Conservation (phyloP, 2,113 vertebrate genomes). For the Pteronura brasiliensis region DNA sequence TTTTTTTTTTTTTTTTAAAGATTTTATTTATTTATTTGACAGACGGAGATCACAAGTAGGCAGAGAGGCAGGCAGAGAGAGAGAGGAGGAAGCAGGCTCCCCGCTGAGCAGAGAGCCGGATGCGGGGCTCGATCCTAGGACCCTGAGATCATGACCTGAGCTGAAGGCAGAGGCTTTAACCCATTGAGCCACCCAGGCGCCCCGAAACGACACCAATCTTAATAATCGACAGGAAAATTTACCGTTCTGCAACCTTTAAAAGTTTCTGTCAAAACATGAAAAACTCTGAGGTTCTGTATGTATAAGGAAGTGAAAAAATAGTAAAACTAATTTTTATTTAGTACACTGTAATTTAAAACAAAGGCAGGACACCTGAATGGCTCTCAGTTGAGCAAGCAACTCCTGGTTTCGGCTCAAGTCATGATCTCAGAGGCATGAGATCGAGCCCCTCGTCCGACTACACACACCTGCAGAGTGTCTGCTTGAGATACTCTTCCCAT, state of each 20-base stretch:
- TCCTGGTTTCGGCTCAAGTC: neutral
- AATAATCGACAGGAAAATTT: neutral
- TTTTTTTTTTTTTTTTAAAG: too few species aligned
- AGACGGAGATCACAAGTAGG: too few species aligned
- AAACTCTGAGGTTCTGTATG: neutral
- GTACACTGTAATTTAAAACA: neutral
- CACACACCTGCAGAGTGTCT: neutral
- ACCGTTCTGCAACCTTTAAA: neutral
- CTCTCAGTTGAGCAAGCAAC: neutral
- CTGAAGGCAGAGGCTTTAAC: too few species aligned
- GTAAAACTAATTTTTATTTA: neutral
- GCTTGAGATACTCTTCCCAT: neutral
- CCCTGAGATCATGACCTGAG: too few species aligned
- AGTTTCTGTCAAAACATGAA: neutral
- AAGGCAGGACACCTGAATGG: neutral
- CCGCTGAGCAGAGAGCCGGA: too few species aligned
- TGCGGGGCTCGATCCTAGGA: too few species aligned
- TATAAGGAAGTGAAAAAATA: neutral
- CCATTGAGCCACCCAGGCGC: too few species aligned
- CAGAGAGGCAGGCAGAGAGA: too few species aligned
- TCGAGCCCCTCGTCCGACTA: neutral
- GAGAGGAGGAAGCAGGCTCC: too few species aligned
- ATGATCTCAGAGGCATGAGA: neutral
- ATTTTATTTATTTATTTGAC: too few species aligned
- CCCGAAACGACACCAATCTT: too few species aligned